phyloP scores from a whole-genome alignment of 2,797 vertebrate species.

The Halcyon smyrnensis region DNA sequence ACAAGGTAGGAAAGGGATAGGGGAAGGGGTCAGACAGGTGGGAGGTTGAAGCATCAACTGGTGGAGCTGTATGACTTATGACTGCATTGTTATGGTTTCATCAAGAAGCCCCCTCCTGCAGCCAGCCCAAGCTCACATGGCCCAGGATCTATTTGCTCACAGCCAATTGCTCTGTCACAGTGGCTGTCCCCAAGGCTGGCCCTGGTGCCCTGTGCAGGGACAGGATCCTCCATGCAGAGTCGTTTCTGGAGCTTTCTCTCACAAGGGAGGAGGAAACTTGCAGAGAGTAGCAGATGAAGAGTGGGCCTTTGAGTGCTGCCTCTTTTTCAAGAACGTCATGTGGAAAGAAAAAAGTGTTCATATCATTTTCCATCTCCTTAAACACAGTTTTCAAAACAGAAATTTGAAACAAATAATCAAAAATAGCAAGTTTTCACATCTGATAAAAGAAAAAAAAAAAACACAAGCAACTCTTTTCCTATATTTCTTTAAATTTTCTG shows the following conservation, averaged over 20 bases:
- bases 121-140: not conserved
- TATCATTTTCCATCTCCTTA: not conserved
- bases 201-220: not conserved
- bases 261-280: not conserved
- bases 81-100: not conserved
- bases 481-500: not conserved
- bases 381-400: not conserved
- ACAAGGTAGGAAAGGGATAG: not conserved
- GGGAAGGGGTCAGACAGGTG: not conserved
- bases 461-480: not conserved
- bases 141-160: not conserved
- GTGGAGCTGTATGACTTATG: not conserved
- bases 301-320: rapidly evolving
- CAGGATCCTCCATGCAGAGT: not conserved
- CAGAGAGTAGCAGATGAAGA: not conserved
- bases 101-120: not conserved
- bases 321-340: not conserved
- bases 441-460: not conserved
- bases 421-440: not conserved
- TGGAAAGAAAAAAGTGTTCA: not conserved
- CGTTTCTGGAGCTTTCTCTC: not conserved
- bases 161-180: not conserved
- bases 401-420: not conserved
- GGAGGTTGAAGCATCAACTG: not conserved
- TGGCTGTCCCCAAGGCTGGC: not conserved